Evolutionary conservation across 2,797 vertebrate species (phyloP), one percentile per base, ranked within the genome.

Genomic region (Threskiornis aethiopicus): DNA sequence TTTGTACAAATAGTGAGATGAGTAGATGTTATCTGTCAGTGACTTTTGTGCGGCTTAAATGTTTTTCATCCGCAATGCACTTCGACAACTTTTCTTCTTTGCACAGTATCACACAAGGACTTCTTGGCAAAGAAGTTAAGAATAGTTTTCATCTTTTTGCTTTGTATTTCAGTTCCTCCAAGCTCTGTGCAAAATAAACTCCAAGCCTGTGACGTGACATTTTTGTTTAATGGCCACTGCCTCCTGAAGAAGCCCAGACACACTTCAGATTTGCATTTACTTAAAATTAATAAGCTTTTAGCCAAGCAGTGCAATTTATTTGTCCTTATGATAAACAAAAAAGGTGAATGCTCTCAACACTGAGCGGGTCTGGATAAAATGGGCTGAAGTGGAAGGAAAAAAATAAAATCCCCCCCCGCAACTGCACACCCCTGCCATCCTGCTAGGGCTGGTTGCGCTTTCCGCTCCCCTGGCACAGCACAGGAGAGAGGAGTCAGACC

Each of bases 261-360:
- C 31, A 4, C 44, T 89, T 79, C 54, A 54, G 72, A 70, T 93
- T 79, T 87, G 78, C 84, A 73, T 93, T 76, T 55, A 42, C 55
- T 83, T 54, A 16, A 77, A 87, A 89, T 96, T 93, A 96, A 93
- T 87, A 47, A 91, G 87, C 70, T 96, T 93, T 91, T 78, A 93
- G 54, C 26, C 75, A 73, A 52, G 64, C 84, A 57, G 29, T 8
- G 39, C 37, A 21, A 89, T 91, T 82, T 91, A 71, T 89, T 90
- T 86, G n/a, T 83, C 77, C 78, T 69, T 35, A 6, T 1, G 41
- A 77, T 77, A 89, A 93, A 89, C 65, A 91, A 49, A 92, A 79
- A 79, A 71, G 71, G 61, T 72, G 83, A 79, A 66, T 1, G 31
- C 42, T 65, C 89, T 52, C 76, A 25, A 0, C 28, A 19, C 47